A percentile compares a stretch with the other conserved stretches of the same genome.
Evolutionary conservation across 2,113 vertebrate genomes (phyloP).

Genomic region (Pyrgilauda ruficollis): DNA sequence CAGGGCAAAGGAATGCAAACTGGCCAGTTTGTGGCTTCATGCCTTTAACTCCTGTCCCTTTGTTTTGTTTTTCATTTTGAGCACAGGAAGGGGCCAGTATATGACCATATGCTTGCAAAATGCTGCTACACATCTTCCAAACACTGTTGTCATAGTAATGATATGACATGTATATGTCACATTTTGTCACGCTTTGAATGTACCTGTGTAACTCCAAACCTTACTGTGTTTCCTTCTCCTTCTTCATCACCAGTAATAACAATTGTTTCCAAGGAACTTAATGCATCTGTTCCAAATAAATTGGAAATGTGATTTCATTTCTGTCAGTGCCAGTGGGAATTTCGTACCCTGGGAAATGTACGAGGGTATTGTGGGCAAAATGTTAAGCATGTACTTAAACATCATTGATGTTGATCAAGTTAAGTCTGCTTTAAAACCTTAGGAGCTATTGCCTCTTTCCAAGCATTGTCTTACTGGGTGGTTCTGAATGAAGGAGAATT

Average conservation of each 20-base stretch:
- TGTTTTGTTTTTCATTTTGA: slow-evolving; percentile 26
- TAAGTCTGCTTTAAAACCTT: not conserved
- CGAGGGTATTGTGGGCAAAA: not conserved
- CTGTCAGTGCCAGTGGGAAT: not conserved
- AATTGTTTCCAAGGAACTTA: not conserved
- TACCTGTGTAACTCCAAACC: not conserved
- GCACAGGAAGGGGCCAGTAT: not conserved
- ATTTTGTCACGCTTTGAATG: not conserved
- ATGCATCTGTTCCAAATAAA: not conserved
- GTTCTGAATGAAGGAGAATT: not conserved
- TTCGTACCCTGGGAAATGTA: not conserved
- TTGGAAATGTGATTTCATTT: not conserved
- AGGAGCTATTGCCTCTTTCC: not conserved
- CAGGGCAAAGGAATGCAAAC: slow-evolving; percentile 39
- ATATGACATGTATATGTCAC: not conserved
- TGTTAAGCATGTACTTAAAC: not conserved
- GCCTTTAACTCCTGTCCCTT: not conserved
- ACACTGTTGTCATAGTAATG: not conserved
- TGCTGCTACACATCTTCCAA: not conserved
- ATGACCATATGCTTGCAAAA: slow-evolving; percentile 20
- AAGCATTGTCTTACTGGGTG: not conserved
- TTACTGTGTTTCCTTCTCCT: not conserved
- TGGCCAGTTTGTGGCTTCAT: not conserved
- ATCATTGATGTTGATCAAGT: not conserved
- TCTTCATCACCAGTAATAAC: not conserved